phyloP scores from a whole-genome alignment of 2,888 invertebrate genomes.

The Andrena flavipes region DNA sequence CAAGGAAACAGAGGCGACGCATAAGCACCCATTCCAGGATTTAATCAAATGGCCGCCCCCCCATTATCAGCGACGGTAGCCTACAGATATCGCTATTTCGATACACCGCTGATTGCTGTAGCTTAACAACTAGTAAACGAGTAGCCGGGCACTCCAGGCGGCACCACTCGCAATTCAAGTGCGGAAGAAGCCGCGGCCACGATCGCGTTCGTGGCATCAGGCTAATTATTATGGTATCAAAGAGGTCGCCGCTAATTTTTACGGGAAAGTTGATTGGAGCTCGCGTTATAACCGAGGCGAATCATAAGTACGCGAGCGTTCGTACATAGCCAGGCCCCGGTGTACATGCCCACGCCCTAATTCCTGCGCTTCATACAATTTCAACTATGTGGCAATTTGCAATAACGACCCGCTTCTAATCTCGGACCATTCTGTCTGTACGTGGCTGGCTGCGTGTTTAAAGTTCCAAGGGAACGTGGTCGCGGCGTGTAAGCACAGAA shows the following conservation, averaged over 20 bases:
- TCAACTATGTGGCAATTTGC: conserved; percentile 68
- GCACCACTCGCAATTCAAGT: conserved; percentile 25
- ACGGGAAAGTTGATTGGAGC: conserved; percentile 4
- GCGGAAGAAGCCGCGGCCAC: conserved; percentile 11
- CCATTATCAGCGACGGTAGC: conserved; percentile 27
- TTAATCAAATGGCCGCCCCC: conserved; percentile 12
- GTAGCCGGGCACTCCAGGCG: conserved; percentile 5
- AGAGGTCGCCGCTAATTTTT: conserved; percentile 20
- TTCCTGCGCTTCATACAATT: conserved; percentile 57
- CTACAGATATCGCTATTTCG: conserved; percentile 17
- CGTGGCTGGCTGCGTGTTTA: conserved; percentile 57
- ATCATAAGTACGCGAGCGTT: neutral
- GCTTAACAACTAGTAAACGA: conserved; percentile 39
- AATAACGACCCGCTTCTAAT: conserved; percentile 68
- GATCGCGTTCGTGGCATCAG: neutral
- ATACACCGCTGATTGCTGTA: conserved; percentile 15
- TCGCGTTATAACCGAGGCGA: neutral
- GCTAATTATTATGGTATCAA: conserved; percentile 1
- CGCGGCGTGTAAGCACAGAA: conserved; percentile 52
- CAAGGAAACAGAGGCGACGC: neutral
- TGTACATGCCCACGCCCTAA: conserved; percentile 22
- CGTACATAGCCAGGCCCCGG: neutral
- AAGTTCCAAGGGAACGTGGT: conserved; percentile 54
- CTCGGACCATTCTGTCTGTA: conserved; percentile 63
- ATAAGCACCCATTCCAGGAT: conserved; percentile 1